Percentiles rank a stretch among this genome's conserved stretches.
Conservation (phyloP, 1,140 invertebrate genomes). For the Pentalonia nigronervosa region DNA sequence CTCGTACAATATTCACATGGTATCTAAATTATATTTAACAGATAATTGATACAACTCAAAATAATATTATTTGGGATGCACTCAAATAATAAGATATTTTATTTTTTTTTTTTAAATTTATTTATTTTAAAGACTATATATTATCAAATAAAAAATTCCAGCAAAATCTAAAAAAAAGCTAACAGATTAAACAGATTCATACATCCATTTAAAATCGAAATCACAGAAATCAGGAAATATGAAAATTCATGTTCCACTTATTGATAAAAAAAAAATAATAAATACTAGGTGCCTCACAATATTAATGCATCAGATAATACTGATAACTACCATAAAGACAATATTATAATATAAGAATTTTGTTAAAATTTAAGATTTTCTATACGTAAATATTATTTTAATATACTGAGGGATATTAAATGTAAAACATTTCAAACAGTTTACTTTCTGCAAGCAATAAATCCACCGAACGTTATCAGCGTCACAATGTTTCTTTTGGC, state of each 20-base stretch:
- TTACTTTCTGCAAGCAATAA: not conserved
- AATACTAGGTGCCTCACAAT: no score
- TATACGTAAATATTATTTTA: not conserved
- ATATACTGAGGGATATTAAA: no score
- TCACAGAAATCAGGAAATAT: no score
- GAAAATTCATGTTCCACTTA: not conserved
- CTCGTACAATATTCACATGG: not conserved
- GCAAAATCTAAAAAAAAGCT: not conserved
- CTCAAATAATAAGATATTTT: not conserved
- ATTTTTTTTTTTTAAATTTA: not conserved
- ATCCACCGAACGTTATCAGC: not conserved
- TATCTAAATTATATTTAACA: not conserved
- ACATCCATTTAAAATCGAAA: no score
- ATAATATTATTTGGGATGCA: not conserved
- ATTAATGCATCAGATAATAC: no score
- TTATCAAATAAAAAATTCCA: no score
- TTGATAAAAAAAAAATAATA: no score
- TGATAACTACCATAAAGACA: no score
- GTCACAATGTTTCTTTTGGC: not conserved
- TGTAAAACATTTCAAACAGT: not conserved
- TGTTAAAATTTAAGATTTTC: no score
- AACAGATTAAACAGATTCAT: not conserved
- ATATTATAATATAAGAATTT: no score
- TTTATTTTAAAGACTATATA: not conserved
- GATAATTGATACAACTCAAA: not conserved